Evolutionary conservation across 2,113 vertebrate genomes (phyloP), one percentile per base, ranked within the genome.

Genomic region (Acrocephalus kingi): DNA sequence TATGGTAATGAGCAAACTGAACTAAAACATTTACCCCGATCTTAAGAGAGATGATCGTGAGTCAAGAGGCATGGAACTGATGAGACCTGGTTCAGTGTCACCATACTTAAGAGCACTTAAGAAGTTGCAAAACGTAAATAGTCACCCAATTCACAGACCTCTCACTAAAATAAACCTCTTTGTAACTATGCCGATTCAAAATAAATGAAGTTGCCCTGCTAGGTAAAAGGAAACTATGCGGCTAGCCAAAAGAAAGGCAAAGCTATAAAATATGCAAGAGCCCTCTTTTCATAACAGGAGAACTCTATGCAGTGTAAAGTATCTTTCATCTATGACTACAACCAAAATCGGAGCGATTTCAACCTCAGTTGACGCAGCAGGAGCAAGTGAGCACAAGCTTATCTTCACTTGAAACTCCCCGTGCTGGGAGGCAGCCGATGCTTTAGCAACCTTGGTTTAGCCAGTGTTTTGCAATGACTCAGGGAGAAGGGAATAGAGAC

Each of bases 251-350:
- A 74, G 23, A 77, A 79, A 67, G 37, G 48, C 10, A 56, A 81
- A 46, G 33, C 39, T 28, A 7, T 11, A n/a, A 71, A 71, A 64
- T 15, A 71, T 1, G 9, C 14, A 49, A 52, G 9, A 59, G 30
- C 5, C 0, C 13, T 39, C 10, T 55, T 75, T 62, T 49, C 28
- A 9, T 27, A 58, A 9, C 0, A 33, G 2, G 7, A 39, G 55
- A 51, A 37, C 8, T 33, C 52, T 8, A 3, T 2, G 2, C 8
- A 10, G 41, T 27, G 14, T 22, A 15, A 76, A 55, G 21, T 43
- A 18, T 20, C 48, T 62, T 54, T n/a, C 55, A n/a, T 25, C 64
- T 41, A 4, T 30, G 48, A 16, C 55, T 45, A 19, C 74, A 85
- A 6, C 23, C 72, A 25, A 71, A 89, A 76, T 28, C 22, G 10